Evolutionary conservation across 2,113 vertebrate genomes (phyloP).

Genomic region (Poeciliopsis turrubarensis): DNA sequence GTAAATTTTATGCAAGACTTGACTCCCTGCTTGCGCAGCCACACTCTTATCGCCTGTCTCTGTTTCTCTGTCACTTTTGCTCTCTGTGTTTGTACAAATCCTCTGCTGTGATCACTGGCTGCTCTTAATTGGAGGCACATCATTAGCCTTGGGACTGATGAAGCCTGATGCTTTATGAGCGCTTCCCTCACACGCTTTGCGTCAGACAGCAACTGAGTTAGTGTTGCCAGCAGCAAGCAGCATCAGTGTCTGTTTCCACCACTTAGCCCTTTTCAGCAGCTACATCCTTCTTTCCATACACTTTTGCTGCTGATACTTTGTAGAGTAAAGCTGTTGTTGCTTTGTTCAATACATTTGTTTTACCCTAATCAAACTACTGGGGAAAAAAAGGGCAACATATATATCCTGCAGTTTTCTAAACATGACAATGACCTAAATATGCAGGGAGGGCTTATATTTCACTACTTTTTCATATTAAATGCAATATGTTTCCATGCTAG

Average conservation of each 20-base stretch:
- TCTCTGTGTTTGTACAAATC: constrained; percentile 70
- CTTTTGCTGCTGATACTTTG: constrained; percentile 6
- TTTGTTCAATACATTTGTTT: too few relatives aligned
- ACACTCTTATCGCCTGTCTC: constrained; percentile 48
- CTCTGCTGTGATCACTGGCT: constrained; percentile 75
- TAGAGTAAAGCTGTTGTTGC: not conserved
- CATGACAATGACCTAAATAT: too few relatives aligned
- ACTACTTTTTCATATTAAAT: not conserved
- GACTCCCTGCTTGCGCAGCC: constrained; percentile 42
- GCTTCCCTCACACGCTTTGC: constrained; percentile 42
- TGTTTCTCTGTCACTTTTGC: constrained; percentile 53
- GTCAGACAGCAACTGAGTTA: constrained; percentile 53
- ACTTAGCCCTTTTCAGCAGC: constrained; percentile 19
- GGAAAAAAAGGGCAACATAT: too few relatives aligned
- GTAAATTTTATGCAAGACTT: constrained; percentile 66
- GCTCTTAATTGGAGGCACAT: constrained; percentile 80
- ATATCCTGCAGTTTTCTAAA: too few relatives aligned
- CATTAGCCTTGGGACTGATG: constrained; percentile 74
- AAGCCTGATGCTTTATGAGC: constrained; percentile 71
- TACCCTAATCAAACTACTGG: too few relatives aligned
- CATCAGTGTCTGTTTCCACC: constrained; percentile 33
- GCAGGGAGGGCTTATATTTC: too few relatives aligned
- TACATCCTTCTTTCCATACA: not conserved
- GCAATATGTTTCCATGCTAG: not conserved
- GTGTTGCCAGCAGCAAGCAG: constrained; percentile 53